A percentile compares a stretch with the other conserved stretches of the same genome.
phyloP scores from a whole-genome alignment of 2,113 vertebrate species.

The Argyrosomus japonicus region DNA sequence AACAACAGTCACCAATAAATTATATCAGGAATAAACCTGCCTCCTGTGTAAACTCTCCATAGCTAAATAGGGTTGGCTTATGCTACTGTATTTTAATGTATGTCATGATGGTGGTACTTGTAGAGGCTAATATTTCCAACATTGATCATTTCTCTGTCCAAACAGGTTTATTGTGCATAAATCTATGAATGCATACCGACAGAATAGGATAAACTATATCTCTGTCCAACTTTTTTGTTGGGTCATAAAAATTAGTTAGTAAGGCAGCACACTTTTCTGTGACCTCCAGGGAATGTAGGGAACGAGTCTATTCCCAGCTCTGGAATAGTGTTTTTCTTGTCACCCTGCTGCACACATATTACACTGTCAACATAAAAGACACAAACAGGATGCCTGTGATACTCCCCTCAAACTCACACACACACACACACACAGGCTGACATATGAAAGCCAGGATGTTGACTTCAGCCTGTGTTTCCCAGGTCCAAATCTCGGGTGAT shows the following conservation, averaged over 20 bases:
- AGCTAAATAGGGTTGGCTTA: too few species aligned
- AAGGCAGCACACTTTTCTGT: slow-evolving; percentile 1
- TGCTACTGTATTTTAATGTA: too few species aligned
- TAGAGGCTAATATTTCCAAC: not conserved
- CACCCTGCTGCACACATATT: slow-evolving; percentile 42
- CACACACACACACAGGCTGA: slow-evolving; percentile 17
- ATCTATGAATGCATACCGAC: not conserved
- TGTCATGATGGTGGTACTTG: too few species aligned
- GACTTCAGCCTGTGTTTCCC: slow-evolving; percentile 48
- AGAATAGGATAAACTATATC: not conserved
- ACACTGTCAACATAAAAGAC: slow-evolving; percentile 52
- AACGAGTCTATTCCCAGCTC: slow-evolving; percentile 49
- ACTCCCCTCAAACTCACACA: slow-evolving; percentile 8
- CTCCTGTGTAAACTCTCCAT: too few species aligned
- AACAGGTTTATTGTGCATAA: not conserved
- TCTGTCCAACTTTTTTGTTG: not conserved
- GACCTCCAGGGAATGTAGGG: slow-evolving; percentile 45
- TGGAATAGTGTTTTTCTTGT: slow-evolving; percentile 51
- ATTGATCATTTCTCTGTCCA: too few species aligned
- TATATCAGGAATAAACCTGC: too few species aligned
- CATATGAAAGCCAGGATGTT: slow-evolving; percentile 62
- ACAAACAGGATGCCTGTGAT: slow-evolving; percentile 65
- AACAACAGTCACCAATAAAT: too few species aligned
- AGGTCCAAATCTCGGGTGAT: slow-evolving; percentile 51
- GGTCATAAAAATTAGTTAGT: not conserved